These are phyloP conservation scores for Macrosoma leucophasiata DNA, from an alignment of 2,888 invertebrate species.

Conservation along the genomic window DNA sequence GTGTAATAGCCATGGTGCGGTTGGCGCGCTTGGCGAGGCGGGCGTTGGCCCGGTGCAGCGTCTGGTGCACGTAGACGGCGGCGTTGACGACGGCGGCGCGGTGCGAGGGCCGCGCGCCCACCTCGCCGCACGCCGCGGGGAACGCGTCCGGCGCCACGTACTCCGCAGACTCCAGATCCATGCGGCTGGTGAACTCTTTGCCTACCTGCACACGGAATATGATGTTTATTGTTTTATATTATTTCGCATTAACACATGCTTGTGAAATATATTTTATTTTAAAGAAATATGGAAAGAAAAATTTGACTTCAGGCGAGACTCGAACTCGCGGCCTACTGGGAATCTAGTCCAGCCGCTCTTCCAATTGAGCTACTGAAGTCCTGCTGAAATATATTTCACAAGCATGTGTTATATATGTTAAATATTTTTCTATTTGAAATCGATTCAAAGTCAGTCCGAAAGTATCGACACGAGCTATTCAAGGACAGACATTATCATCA, in stretches of 20 bases:
- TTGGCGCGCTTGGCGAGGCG: constrained; percentile 93
- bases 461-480: no score
- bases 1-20: constrained; percentile 98
- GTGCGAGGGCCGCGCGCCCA: constrained; percentile 86
- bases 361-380: no score
- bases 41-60: constrained; percentile 95
- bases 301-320: no score
- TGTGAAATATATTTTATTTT: no score
- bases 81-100: constrained; percentile 99
- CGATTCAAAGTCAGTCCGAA: neutral
- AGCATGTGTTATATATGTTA: no score
- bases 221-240: no score
- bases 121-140: constrained; percentile 88
- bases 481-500: no score
- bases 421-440: neutral
- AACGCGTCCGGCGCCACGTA: constrained; percentile 94
- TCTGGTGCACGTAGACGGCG: constrained; percentile 98
- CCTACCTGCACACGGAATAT: constrained; percentile 79
- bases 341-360: no score
- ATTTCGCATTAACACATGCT: no score
- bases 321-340: no score
- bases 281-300: no score
- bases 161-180: constrained; percentile 92
- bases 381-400: no score
- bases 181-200: constrained; percentile 95